These are phyloP conservation scores for Genyomyrus donnyi DNA, from an alignment of 2,113 vertebrate species.

Conservation along the genomic window DNA sequence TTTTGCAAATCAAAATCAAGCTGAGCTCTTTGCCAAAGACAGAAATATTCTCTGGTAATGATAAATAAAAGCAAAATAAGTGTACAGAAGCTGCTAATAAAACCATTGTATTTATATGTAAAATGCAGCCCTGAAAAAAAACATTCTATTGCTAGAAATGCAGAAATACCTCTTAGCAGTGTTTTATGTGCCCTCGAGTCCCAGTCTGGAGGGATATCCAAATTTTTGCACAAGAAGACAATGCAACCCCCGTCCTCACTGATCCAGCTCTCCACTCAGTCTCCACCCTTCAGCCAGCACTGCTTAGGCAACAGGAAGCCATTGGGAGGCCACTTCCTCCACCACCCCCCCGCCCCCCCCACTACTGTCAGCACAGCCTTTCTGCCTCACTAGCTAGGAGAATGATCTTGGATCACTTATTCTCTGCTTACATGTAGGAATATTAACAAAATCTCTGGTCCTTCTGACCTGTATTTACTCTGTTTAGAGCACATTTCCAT, in stretches of 20 bases:
- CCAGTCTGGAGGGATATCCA: constrained; percentile 43
- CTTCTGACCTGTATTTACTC: constrained; percentile 15
- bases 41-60: constrained; percentile 26
- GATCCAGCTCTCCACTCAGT: constrained; percentile 47
- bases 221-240: constrained; percentile 29
- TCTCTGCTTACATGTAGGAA: not conserved
- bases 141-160: not conserved
- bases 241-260: constrained; percentile 28
- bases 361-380: not conserved
- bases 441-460: not conserved
- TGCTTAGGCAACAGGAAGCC: constrained; percentile 44
- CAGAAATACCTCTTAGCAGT: not conserved
- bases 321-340: constrained; percentile 23
- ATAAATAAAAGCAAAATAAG: constrained; percentile 29
- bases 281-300: constrained; percentile 54
- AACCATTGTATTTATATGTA: not conserved
- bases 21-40: constrained; percentile 30
- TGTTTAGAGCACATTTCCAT: not conserved
- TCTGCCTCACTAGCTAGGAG: not conserved
- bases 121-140: not conserved
- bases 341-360: constrained; percentile 24
- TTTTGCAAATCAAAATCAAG: constrained; percentile 25
- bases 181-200: constrained; percentile 27
- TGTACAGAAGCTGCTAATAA: not conserved
- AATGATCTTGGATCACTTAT: not conserved